Conservation (phyloP, 2,113 vertebrate genomes). For the Microtus pennsylvanicus region DNA sequence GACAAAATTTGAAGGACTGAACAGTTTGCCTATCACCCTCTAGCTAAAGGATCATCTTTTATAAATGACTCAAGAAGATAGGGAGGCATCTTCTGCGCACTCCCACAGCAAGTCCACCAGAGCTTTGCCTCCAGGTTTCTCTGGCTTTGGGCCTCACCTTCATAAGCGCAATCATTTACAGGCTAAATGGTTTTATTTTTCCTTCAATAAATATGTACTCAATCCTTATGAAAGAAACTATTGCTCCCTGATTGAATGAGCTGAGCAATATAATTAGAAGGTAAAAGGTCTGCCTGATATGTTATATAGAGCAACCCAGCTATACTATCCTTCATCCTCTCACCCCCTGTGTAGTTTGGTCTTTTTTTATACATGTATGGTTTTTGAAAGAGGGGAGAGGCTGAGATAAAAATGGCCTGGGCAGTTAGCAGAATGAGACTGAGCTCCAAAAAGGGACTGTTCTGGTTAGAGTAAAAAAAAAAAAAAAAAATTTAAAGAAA, state of each 20-base stretch:
- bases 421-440: constrained; percentile 54
- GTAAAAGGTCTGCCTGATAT: not conserved
- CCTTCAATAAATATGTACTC: constrained; percentile 24
- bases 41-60: not conserved
- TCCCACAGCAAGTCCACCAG: not conserved
- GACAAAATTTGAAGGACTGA: constrained; percentile 1
- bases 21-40: not conserved
- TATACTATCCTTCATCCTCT: not conserved
- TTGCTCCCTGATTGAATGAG: constrained; percentile 27
- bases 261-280: constrained; percentile 24
- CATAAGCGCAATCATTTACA: not conserved
- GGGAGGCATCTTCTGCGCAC: not conserved
- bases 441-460: constrained; percentile 71
- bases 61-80: not conserved
- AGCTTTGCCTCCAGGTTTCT: not conserved
- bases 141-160: not conserved
- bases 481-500: not conserved
- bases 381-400: constrained; percentile 65
- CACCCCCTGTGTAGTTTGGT: not conserved
- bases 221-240: constrained; percentile 35
- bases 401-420: constrained; percentile 64
- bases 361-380: not conserved
- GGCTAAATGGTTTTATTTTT: not conserved
- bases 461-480: constrained; percentile 59
- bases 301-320: constrained; percentile 50